Evolutionary conservation across 2,113 vertebrate genomes (phyloP).

Genomic region (Oryctolagus cuniculus): DNA sequence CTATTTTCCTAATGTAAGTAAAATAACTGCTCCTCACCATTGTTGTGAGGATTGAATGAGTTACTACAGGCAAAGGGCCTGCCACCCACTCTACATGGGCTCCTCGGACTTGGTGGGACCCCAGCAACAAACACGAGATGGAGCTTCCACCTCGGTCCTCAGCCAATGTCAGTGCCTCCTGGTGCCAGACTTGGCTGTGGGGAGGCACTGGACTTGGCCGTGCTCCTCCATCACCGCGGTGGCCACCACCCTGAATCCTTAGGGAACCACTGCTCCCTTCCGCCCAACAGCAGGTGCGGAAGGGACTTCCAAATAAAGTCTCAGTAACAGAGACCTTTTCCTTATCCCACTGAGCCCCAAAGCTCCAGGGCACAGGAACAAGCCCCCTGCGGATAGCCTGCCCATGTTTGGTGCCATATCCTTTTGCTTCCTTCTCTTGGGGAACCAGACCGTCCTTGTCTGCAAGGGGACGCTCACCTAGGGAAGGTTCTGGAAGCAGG

Average conservation of each 20-base stretch:
- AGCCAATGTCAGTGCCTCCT: not conserved
- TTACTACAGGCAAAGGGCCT: not conserved
- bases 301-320: not conserved
- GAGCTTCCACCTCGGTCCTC: not conserved
- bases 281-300: not conserved
- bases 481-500: conserved; percentile 34
- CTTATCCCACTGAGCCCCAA: not conserved
- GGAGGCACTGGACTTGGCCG: not conserved
- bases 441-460: not conserved
- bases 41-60: not conserved
- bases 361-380: not conserved
- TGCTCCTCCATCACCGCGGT: not conserved
- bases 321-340: not conserved
- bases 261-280: not conserved
- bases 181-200: not conserved
- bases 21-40: not conserved
- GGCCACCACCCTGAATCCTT: not conserved
- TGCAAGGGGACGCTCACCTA: not conserved
- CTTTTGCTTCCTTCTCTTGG: not conserved
- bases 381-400: not conserved
- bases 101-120: not conserved
- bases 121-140: not conserved
- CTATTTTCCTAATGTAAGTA: not conserved
- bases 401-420: not conserved
- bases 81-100: not conserved